Conservation (phyloP, 2,888 invertebrate genomes). For the Eurytoma californica region DNA sequence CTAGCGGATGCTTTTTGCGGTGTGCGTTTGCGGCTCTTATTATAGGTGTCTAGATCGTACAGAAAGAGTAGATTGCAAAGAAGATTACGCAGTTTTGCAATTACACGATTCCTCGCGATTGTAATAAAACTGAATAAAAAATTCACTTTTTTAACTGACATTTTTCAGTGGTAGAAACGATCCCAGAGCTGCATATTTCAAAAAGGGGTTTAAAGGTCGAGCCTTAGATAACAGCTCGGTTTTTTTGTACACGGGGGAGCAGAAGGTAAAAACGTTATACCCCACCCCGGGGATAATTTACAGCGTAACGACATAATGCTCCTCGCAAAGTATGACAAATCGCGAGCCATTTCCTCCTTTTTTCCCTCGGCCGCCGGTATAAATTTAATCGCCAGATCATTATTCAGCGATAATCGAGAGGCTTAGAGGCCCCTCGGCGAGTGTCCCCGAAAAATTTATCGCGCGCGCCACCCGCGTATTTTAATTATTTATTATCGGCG, state of each 20-base stretch:
- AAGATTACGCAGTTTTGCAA: too few relatives aligned
- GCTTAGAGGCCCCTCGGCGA: slow-evolving; percentile 32
- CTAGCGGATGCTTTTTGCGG: too few relatives aligned
- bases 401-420: slow-evolving; percentile 55
- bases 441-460: slow-evolving; percentile 53
- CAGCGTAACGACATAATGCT: slow-evolving; percentile 51
- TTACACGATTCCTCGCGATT: too few relatives aligned
- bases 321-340: slow-evolving; percentile 55
- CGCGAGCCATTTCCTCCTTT: slow-evolving; percentile 1
- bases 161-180: too few relatives aligned
- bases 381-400: slow-evolving; percentile 54
- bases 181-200: too few relatives aligned
- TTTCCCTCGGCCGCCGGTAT: background rate
- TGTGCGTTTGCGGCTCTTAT: too few relatives aligned
- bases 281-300: slow-evolving; percentile 39
- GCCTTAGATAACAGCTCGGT: too few relatives aligned
- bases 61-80: too few relatives aligned
- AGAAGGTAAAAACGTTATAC: slow-evolving; percentile 3
- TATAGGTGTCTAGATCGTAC: too few relatives aligned
- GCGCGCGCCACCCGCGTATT: slow-evolving; percentile 35
- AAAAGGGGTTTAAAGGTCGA: too few relatives aligned
- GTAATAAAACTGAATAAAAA: too few relatives aligned
- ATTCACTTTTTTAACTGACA: too few relatives aligned
- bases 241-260: background rate
- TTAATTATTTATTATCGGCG: slow-evolving; percentile 53